Conservation (phyloP, 2,113 vertebrate genomes). For the Lamprotornis superbus region DNA sequence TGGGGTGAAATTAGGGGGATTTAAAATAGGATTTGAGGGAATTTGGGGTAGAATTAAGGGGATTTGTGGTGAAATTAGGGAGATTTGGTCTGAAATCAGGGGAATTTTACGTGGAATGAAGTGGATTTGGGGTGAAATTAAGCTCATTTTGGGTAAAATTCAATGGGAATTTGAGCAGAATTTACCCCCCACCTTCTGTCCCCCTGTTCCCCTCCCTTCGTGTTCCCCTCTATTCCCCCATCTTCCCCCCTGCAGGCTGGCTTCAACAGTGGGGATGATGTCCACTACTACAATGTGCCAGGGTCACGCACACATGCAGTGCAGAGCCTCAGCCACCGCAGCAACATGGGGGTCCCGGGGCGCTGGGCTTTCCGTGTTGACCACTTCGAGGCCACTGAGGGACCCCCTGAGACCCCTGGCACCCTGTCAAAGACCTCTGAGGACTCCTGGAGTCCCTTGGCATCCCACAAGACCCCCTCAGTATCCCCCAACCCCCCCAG, state of each 20-base stretch:
- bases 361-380: conserved; percentile 19
- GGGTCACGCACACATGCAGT: not conserved
- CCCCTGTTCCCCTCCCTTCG: not conserved
- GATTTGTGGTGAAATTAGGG: no score
- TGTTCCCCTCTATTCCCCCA: not conserved
- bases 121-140: not conserved
- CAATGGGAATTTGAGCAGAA: not conserved
- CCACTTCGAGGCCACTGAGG: not conserved
- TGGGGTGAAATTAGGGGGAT: not conserved
- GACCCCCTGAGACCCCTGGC: not conserved
- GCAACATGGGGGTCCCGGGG: not conserved
- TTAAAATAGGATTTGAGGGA: not conserved
- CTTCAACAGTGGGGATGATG: not conserved
- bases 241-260: not conserved
- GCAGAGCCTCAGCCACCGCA: not conserved
- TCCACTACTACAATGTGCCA: not conserved
- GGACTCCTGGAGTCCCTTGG: not conserved
- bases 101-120: no score
- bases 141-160: not conserved
- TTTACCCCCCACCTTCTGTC: not conserved
- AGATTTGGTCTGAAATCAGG: not conserved
- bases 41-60: no score
- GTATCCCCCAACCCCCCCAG: not conserved
- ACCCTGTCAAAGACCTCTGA: not conserved
- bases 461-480: not conserved